Evolutionary conservation across 30 jellyfish, hydroid and myxozoan species (phyloP), one percentile per base, ranked within the genome.

Genomic region (Aurelia sp.): DNA sequence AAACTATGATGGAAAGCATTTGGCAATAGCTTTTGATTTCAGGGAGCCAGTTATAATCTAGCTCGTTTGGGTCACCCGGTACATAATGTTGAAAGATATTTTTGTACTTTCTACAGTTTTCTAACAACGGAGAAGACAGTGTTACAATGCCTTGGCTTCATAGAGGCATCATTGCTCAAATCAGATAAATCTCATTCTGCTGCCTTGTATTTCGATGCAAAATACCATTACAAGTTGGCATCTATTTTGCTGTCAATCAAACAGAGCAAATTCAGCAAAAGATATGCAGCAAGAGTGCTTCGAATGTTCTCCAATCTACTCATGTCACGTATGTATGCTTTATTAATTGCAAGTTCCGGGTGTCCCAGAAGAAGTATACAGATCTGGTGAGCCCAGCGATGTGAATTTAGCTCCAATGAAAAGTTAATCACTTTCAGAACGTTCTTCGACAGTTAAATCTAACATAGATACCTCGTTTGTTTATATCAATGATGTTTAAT

Each of bases 71-170:
- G n/a, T n/a, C n/a, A n/a, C n/a, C n/a, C n/a, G n/a, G n/a, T 13
- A 24, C 78, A 0, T 6, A 18, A 61, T 0, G 22, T 12, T 9
- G n/a, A 6, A 20, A 67, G n/a, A 67, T n/a, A 16, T 38, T 69
- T 16, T 21, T 22, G 52, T 67, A 3, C 52, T 74, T n/a, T 61
- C 70, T 82, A 2, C 59, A 82, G 92, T 5, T 82, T 82, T 58
- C 48, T 82, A 9, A 82, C 92, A 4, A 59, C 82, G 2, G 92
- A 82, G 55, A 66, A 82, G 47, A 82, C 92, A 59, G 92, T 82
- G 13, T 30, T 82, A 63, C 92, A 82, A 75, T 82, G 92, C 60
- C 86, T 82, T 16, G 73, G 80, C 21, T 82, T 24, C 86, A 82
- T 82, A 0, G 86, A 82, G 30, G 52, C 76, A 62, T 82, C 86